Evolutionary conservation across 2,113 vertebrate species (phyloP).

Genomic region (Zosterops japonicus): DNA sequence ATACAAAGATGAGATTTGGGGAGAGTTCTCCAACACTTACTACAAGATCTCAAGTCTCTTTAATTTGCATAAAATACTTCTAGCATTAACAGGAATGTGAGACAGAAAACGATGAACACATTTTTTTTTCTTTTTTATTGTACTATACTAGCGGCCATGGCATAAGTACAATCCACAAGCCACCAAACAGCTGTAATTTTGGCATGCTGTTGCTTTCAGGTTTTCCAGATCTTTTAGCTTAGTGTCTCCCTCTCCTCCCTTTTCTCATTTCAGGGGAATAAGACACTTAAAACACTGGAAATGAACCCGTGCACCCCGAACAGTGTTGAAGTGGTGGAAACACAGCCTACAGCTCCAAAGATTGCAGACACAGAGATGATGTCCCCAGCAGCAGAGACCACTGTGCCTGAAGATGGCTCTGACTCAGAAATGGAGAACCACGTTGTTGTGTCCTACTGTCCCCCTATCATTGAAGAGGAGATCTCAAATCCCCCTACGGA

Average conservation of each 20-base stretch:
- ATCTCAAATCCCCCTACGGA: constrained; percentile 67
- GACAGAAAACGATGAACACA: background rate
- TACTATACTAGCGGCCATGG: background rate
- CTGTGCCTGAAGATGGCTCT: constrained; percentile 70
- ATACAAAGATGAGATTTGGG: background rate
- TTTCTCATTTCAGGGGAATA: constrained; percentile 69
- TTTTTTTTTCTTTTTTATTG: background rate
- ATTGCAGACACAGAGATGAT: constrained; percentile 81
- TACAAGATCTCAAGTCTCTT: background rate
- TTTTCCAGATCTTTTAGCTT: background rate
- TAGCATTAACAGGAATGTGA: background rate
- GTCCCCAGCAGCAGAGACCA: constrained; percentile 75
- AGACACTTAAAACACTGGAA: constrained; percentile 78
- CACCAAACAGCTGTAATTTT: background rate
- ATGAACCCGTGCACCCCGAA: constrained; percentile 90
- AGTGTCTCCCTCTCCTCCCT: background rate
- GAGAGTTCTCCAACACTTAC: background rate
- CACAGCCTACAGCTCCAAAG: constrained; percentile 77
- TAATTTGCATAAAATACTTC: background rate
- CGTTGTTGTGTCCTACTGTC: constrained; percentile 83
- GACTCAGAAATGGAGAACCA: constrained; percentile 80
- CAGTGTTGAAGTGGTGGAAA: constrained; percentile 88
- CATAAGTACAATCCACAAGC: background rate
- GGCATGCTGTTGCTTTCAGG: background rate
- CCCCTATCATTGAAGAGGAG: constrained; percentile 87